Evolutionary conservation across 2,888 invertebrate genomes (phyloP).

Genomic region (Sinohyriopsis cumingii): DNA sequence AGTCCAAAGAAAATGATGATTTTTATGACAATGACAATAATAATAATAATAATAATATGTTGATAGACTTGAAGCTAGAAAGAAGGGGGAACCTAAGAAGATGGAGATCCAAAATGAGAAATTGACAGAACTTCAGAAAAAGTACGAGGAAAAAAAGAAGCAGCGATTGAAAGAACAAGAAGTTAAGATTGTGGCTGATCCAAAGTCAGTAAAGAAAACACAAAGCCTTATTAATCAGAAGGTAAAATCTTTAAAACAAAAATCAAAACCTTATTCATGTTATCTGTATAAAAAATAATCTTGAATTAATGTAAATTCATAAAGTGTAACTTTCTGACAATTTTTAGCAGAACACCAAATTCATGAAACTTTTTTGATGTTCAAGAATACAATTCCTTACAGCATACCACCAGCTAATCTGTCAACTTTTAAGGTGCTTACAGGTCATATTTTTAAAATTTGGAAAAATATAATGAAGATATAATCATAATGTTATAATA

Average conservation of each 20-base stretch:
- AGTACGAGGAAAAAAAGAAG: constrained; percentile 60
- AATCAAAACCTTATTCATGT: neutral
- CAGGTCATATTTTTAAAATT: too few species aligned
- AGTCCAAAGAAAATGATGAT: too few species aligned
- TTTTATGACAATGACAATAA: too few species aligned
- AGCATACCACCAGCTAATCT: too few species aligned
- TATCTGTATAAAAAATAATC: constrained; percentile 1
- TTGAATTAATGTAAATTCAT: neutral
- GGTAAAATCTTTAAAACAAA: constrained; percentile 33
- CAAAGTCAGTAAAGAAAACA: constrained; percentile 41
- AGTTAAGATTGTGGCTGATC: constrained; percentile 37
- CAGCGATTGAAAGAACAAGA: constrained; percentile 56
- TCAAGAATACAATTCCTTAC: too few species aligned
- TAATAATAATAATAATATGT: neutral
- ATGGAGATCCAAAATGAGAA: constrained; percentile 52
- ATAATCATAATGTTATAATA: too few species aligned
- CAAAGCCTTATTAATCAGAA: constrained; percentile 56
- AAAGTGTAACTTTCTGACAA: too few species aligned
- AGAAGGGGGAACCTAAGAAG: constrained; percentile 46
- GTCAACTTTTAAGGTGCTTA: too few species aligned
- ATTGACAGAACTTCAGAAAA: constrained; percentile 58
- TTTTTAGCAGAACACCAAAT: too few species aligned
- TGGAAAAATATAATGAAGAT: too few species aligned
- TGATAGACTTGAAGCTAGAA: constrained; percentile 55
- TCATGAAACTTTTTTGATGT: too few species aligned